Base-by-base conservation (phyloP, 2,113 vertebrate species). In the Istiophorus platypterus region DNA sequence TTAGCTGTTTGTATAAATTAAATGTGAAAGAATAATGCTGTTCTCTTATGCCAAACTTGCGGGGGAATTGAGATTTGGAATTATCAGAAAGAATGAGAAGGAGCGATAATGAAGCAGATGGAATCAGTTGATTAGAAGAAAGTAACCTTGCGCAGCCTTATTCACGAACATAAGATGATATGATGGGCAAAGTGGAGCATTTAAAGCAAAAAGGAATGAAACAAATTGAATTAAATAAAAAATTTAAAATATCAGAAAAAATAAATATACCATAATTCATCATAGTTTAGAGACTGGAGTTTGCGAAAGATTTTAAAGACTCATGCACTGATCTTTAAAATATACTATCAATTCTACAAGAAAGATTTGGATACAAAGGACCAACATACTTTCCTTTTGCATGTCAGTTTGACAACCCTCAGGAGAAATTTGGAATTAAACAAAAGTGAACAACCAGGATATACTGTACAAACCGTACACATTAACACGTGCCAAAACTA, bases 1-100 rank as follows among this genome's bases (percentile, higher is more conserved):
- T 92, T 91, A 88, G 78, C 72, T 81, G 78, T 84, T 90, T 79
- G 89, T 85, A 68, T 87, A 85, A 89, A 93, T 90, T 54, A 88
- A 85, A 91, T 76, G 83, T 89, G 91, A 92, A 89, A 87, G 86
- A 77, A 81, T 84, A 62, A 87, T 89, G 81, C 67, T 74, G 49
- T 27, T 41, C 65, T 73, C 72, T 66, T 29, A 69, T 22, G 45
- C 61, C 80, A 74, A 63, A 90, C 51, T 82, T 80, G 66, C 51
- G 27, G 29, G 70, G 61, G 76, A 81, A 61, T n/a, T 82, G 61
- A 77, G 79, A 76, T 81, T 65, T 72, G 22, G 37, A 78, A 64
- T 81, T 83, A 63, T 77, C 77, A 59, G 61, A 74, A 68, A 75
- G 72, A 71, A 45, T 54, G 59, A 72, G n/a, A 79, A 69, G 10